Evolutionary conservation across 1,140 invertebrate genomes (phyloP).

Genomic region (Sarcophaga bullata): DNA sequence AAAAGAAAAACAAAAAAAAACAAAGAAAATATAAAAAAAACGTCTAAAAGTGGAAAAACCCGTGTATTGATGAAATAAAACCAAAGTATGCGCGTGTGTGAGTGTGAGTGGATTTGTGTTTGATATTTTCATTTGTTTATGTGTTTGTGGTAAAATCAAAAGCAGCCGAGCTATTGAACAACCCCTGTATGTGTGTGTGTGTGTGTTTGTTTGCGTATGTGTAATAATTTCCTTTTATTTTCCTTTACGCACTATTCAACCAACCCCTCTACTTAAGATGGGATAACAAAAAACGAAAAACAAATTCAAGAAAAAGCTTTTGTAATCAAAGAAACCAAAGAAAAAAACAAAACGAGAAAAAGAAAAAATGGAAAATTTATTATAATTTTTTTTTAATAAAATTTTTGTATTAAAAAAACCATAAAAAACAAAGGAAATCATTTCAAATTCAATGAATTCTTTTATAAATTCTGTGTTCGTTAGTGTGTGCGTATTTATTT

Average conservation of each 20-base stretch:
- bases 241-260: not conserved
- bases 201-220: not conserved
- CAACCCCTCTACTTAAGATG: not conserved
- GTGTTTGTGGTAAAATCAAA: constrained; percentile 27
- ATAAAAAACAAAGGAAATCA: not conserved
- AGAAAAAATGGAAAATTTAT: too few relatives aligned
- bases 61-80: not conserved
- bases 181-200: constrained; percentile 17
- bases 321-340: not conserved
- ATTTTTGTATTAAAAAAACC: too few relatives aligned
- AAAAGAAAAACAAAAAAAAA: too few relatives aligned
- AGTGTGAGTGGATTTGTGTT: constrained; percentile 1
- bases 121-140: not conserved
- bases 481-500: constrained; percentile 8
- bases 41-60: constrained; percentile 3
- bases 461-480: not conserved
- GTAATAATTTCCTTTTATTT: not conserved
- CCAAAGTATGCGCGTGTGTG: not conserved
- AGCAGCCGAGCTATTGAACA: constrained; percentile 23
- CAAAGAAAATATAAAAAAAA: not conserved
- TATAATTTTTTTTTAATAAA: too few relatives aligned
- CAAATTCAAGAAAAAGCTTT: not conserved
- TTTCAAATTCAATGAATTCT: not conserved
- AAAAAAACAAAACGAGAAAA: too few relatives aligned
- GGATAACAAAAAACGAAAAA: not conserved